Evolutionary conservation across 2,113 vertebrate species (phyloP), one percentile per base, ranked within the genome.

Genomic region (Cariama cristata): DNA sequence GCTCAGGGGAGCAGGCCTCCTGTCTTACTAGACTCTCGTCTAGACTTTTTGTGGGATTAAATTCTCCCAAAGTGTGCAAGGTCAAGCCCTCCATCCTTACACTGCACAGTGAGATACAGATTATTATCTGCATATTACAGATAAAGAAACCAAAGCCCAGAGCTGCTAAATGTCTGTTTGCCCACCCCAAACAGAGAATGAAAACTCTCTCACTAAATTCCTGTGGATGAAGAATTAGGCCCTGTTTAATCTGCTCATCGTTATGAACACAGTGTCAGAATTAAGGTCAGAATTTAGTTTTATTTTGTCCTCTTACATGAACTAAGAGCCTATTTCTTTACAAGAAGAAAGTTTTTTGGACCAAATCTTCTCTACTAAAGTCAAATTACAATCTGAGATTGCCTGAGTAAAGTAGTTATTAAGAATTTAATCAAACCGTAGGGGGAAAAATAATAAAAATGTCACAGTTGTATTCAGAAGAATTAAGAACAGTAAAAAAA

Each of bases 361-460:
- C 45, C 7, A 79, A 66, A 66, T 24, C 23, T 95, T 82, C 55
- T 79, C 62, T 60, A 73, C 56, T 52, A 55, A 95, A 95, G 49
- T 73, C 82, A 87, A 96, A 92, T 79, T 94, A 72, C 44, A 82
- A 55, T 74, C 26, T 81, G 33, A 95, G 58, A 73, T 38, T 90
- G 73, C 66, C 53, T 52, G 42, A 84, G 53, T 14, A 71, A 92
- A 96, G 56, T 15, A 85, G 60, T 79, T 93, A 94, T 75, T 89
- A 96, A 93, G 76, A 72, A 92, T 86, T 95, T 92, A 89, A 94
- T 94, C 80, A 94, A 93, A 87, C 21, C 33, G 35, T 24, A 79
- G 66, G 55, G 47, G 10, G 8, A 45, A 83, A 74, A 91, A 6
- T 62, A 93, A 93, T 75, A 90, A 67, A 95, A 97, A 55, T 56